Evolutionary conservation across 2,797 vertebrate species (phyloP), one percentile per base, ranked within the genome.

Genomic region (Rachycentron canadum): DNA sequence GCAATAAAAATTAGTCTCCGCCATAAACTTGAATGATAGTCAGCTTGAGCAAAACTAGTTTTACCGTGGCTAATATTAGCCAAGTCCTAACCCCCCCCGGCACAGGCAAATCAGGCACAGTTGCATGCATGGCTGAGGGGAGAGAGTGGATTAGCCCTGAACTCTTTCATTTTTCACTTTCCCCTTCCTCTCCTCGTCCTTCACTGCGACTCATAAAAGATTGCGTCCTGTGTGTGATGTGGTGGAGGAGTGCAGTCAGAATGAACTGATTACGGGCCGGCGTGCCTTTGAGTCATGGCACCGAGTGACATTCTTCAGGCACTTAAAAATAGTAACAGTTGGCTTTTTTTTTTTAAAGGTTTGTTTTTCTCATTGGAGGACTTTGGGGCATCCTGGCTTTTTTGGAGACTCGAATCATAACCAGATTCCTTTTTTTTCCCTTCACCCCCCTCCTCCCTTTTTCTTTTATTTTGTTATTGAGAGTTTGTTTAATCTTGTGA

Each of bases 251-350:
- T 63, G 84, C 85, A 92, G 93, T 94, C 94, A 95, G 94, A 95
- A 95, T 92, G 93, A 94, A 94, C 90, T 95, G 95, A 96, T 95
- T 95, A 95, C 91, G 91, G 85, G 88, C 89, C 92, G 77, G 82
- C 90, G 78, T 91, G 92, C 93, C 93, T 93, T 93, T 94, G 90
- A 95, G 92, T 92, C 94, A 93, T 94, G 92, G 93, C 94, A 93
- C 90, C 83, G 65, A 93, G 86, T 81, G 34, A 82, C 93, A 95
- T 96, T 95, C 94, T 93, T 95, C 75, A 87, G 78, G 80, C 79
- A 69, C 91, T 94, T 95, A 95, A 95, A 96, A 95, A 96, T 96
- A 95, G 95, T 89, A 95, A 93, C 94, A 89, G 87, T 93, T 86
- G 82, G 86, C 77, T 90, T 90, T 93, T 89, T 92, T 92, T 93